Conservation (phyloP, 1,140 invertebrate species). For the Homarus americanus region DNA sequence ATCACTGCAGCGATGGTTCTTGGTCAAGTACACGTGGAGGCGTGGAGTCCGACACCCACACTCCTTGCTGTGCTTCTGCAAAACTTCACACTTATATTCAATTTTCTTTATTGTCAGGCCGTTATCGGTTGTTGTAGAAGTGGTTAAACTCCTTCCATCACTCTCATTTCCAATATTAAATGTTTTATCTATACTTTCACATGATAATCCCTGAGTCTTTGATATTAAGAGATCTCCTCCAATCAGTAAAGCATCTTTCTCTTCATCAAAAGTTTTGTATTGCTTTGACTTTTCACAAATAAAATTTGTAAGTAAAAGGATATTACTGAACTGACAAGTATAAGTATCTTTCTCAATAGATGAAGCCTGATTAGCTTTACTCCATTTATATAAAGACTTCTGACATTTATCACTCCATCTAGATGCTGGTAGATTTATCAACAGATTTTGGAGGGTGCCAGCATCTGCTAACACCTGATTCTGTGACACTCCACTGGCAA, state of each 20-base stretch:
- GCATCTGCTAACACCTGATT: neutral
- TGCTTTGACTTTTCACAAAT: neutral
- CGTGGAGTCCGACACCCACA: conserved; percentile 61
- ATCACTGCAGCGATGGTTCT: conserved; percentile 37
- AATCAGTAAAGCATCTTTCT: conserved; percentile 41
- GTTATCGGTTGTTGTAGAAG: neutral
- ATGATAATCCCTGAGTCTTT: conserved; percentile 5
- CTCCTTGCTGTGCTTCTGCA: conserved; percentile 44
- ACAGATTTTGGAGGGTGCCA: neutral
- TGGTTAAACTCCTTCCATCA: neutral
- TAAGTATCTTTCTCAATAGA: neutral
- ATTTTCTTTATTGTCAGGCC: conserved; percentile 57
- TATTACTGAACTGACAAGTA: neutral
- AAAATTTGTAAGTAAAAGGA: conserved; percentile 1
- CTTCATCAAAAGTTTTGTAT: neutral
- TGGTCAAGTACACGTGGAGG: conserved; percentile 59
- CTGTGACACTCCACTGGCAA: neutral
- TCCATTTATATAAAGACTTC: neutral
- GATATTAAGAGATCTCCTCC: conserved; percentile 48
- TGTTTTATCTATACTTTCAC: neutral
- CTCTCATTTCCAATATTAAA: neutral
- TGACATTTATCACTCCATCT: neutral
- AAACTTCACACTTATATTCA: conserved; percentile 48
- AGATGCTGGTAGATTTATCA: neutral
- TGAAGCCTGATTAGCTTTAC: neutral